Percentiles rank a stretch among this genome's conserved stretches.
Evolutionary conservation across 1,140 invertebrate species (phyloP).

Genomic region (Pseudomyrmex pallidus): DNA sequence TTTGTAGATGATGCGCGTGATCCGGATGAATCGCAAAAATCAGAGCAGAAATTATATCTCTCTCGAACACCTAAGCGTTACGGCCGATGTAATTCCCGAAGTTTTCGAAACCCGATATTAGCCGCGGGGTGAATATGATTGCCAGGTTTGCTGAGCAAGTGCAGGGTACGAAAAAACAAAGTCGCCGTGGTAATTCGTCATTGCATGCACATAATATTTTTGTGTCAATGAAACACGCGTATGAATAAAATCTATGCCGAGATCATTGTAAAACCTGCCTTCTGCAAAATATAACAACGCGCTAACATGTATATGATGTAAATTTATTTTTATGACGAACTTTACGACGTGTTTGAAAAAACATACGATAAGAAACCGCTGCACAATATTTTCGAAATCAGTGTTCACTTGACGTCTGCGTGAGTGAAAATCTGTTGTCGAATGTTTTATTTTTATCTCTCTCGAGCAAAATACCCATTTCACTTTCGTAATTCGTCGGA

Average conservation of each 20-base stretch:
- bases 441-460: slow-evolving; percentile 11
- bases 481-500: slow-evolving; percentile 3
- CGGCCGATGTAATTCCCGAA: slow-evolving; percentile 64
- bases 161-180: background rate
- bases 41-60: slow-evolving; percentile 71
- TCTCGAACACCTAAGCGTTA: slow-evolving; percentile 50
- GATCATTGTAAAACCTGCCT: background rate
- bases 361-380: too few relatives aligned
- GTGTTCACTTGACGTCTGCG: too few relatives aligned
- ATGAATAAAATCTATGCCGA: background rate
- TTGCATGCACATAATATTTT: background rate
- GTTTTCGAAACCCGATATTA: slow-evolving; percentile 71
- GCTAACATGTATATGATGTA: too few relatives aligned
- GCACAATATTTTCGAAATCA: too few relatives aligned
- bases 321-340: too few relatives aligned
- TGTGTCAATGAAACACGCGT: too few relatives aligned
- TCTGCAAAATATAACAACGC: background rate
- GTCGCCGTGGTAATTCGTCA: slow-evolving; percentile 16
- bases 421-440: background rate
- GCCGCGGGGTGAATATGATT: slow-evolving; percentile 63
- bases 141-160: slow-evolving; percentile 16
- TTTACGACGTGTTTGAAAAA: too few relatives aligned
- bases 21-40: slow-evolving; percentile 45
- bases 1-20: background rate
- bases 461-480: background rate